phyloP scores from a whole-genome alignment of 2,113 vertebrate genomes.

The Sapajus apella region DNA sequence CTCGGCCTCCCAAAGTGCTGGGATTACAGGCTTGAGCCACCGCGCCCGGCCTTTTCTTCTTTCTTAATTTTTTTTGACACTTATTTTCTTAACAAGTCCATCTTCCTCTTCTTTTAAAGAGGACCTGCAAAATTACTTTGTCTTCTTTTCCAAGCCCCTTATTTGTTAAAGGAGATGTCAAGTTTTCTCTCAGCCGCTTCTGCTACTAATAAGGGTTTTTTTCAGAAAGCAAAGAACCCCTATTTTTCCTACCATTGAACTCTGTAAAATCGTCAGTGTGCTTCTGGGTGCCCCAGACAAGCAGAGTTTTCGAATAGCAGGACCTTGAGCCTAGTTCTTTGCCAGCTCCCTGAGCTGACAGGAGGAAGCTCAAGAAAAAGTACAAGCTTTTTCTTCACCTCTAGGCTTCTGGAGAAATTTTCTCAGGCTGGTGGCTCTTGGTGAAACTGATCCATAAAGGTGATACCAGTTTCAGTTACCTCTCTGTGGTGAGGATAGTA shows the following conservation, averaged over 20 bases:
- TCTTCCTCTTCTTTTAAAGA: not conserved
- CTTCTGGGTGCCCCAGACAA: not conserved
- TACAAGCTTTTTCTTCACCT: not conserved
- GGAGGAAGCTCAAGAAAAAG: not conserved
- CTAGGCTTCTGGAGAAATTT: not conserved
- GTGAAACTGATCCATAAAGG: not conserved
- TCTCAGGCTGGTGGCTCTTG: not conserved
- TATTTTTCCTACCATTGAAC: not conserved
- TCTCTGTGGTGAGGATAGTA: not conserved
- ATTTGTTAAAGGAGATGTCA: not conserved
- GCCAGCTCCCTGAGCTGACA: not conserved
- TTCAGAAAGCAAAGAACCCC: not conserved
- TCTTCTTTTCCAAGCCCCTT: not conserved
- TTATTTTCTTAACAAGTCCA: not conserved
- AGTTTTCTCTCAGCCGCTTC: not conserved
- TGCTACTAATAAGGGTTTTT: not conserved
- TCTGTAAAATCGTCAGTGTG: not conserved
- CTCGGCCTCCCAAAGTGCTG: no score
- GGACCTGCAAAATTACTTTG: not conserved
- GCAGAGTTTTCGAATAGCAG: not conserved
- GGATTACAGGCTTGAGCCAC: no score
- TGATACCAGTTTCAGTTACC: not conserved
- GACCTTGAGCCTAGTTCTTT: not conserved
- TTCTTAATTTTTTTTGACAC: no score
- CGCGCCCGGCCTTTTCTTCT: no score